These are phyloP conservation scores for Dolomedes plantarius DNA, from an alignment of 2,888 invertebrate species.

Conservation along the genomic window DNA sequence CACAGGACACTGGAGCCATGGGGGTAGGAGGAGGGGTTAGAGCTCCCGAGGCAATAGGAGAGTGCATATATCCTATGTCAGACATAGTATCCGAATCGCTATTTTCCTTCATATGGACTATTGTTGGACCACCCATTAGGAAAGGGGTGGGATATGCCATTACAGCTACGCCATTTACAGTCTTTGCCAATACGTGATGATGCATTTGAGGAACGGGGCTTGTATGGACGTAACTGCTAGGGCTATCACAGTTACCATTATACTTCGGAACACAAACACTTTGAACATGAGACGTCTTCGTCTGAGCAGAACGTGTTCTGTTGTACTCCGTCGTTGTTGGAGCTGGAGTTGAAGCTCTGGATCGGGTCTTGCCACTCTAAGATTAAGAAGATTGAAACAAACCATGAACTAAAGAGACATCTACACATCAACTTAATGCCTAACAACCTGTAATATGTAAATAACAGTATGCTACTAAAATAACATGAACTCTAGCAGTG, in stretches of 20 bases:
- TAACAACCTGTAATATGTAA: no score
- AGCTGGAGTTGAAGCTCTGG: conserved; percentile 28
- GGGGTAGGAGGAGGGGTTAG: conserved; percentile 66
- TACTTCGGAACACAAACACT: not conserved
- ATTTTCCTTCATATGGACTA: conserved; percentile 43
- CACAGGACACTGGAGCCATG: conserved; percentile 42
- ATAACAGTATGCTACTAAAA: no score
- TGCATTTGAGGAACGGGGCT: conserved; percentile 38
- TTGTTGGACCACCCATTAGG: conserved; percentile 52
- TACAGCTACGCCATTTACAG: conserved; percentile 53
- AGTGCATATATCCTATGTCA: conserved; percentile 53
- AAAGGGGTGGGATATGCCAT: conserved; percentile 54
- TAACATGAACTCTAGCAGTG: no score
- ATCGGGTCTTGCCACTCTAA: conserved; percentile 40
- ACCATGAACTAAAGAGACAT: no score
- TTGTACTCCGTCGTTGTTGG: conserved; percentile 28
- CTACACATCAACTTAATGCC: no score
- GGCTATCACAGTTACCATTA: not conserved
- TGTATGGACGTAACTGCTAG: conserved; percentile 12
- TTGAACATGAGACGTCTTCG: conserved; percentile 15
- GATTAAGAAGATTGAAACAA: no score
- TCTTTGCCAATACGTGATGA: conserved; percentile 59
- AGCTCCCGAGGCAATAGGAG: conserved; percentile 41
- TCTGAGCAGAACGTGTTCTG: conserved; percentile 11
- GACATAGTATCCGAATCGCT: conserved; percentile 38